These are phyloP conservation scores for Hydractinia echinata DNA, from an alignment of 30 jellyfish, hydroid and myxozoan genomes.

Conservation along the genomic window DNA sequence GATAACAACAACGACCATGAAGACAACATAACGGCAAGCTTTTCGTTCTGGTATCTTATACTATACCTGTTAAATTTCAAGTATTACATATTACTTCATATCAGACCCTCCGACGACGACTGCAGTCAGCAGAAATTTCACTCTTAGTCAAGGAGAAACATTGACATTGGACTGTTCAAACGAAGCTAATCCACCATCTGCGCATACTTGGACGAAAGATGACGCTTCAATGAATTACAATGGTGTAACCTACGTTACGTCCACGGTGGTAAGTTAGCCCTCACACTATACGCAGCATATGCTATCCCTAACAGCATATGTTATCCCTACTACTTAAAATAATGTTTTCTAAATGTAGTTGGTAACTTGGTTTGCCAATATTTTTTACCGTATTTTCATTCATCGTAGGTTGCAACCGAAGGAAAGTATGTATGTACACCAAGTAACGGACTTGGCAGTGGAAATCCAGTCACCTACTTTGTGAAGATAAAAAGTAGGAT, in stretches of 20 bases:
- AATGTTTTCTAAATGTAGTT: too few species aligned
- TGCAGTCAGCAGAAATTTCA: neutral
- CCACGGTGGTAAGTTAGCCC: constrained; percentile 4
- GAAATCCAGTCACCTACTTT: neutral
- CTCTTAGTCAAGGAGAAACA: constrained; percentile 5
- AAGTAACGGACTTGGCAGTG: constrained; percentile 1
- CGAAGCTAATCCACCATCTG: constrained; percentile 12
- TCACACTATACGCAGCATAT: neutral
- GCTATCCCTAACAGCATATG: neutral
- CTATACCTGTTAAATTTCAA: too few species aligned
- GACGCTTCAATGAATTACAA: neutral
- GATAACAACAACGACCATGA: too few species aligned
- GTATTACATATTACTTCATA: neutral
- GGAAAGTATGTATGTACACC: constrained; percentile 21
- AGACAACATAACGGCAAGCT: too few species aligned
- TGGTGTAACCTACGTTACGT: neutral
- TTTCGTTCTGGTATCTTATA: too few species aligned
- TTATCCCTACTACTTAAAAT: too few species aligned
- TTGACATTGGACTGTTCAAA: neutral
- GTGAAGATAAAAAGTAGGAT: neutral
- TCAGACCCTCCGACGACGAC: constrained; percentile 7
- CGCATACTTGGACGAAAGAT: neutral
- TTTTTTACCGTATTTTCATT: too few species aligned
- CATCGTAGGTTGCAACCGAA: neutral
- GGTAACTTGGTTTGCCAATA: too few species aligned